Evolutionary conservation across 30 jellyfish, hydroid and myxozoan genomes (phyloP).

Genomic region (Cassiopea andromeda): DNA sequence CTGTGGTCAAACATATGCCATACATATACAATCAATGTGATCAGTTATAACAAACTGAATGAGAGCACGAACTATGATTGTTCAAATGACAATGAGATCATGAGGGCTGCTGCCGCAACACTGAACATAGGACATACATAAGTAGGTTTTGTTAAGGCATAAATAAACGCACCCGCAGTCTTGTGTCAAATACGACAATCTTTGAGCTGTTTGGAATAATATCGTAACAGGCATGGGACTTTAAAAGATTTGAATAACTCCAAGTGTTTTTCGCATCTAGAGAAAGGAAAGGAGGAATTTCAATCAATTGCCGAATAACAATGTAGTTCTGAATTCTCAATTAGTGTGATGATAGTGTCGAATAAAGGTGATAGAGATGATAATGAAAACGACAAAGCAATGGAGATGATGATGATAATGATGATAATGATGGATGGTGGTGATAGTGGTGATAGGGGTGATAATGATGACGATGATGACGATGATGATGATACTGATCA

Average conservation of each 20-base stretch:
- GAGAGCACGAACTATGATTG: too few relatives aligned
- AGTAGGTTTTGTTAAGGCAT: background rate
- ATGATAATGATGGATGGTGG: background rate
- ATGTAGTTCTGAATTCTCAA: too few relatives aligned
- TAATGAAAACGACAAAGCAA: background rate
- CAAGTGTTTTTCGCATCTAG: conserved; percentile 82
- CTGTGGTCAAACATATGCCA: too few relatives aligned
- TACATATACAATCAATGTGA: too few relatives aligned
- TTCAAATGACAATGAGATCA: background rate
- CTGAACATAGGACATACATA: background rate
- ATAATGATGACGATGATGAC: background rate
- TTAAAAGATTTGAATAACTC: conserved; percentile 81
- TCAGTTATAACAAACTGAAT: too few relatives aligned
- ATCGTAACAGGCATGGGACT: conserved; percentile 88
- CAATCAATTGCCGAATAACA: too few relatives aligned
- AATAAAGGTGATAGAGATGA: too few relatives aligned
- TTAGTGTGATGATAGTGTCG: too few relatives aligned
- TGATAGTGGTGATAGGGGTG: background rate
- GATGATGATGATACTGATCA: too few relatives aligned
- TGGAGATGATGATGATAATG: background rate
- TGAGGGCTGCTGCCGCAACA: background rate
- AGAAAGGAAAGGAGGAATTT: background rate
- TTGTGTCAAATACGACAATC: conserved; percentile 89
- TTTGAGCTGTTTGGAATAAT: conserved; percentile 92
- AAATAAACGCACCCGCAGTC: conserved; percentile 72